Conservation (phyloP, 2,797 vertebrate genomes). For the Lates japonicus region DNA sequence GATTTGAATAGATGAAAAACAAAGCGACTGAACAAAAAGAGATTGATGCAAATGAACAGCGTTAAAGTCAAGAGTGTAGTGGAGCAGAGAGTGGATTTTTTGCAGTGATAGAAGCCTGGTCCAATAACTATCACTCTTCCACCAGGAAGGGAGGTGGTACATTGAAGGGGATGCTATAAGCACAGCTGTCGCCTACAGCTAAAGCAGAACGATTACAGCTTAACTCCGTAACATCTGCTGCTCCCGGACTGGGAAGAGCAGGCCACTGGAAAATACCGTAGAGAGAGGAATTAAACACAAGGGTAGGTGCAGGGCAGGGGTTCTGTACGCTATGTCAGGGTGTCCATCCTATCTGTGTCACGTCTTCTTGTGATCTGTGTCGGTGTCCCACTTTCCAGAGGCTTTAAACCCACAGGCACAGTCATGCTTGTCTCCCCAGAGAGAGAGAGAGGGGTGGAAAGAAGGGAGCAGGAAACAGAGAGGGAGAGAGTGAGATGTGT, state of each 20-base stretch:
- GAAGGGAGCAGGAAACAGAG: slow-evolving; percentile 23
- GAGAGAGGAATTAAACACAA: slow-evolving; percentile 59
- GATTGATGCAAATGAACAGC: slow-evolving; percentile 65
- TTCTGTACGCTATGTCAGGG: slow-evolving; percentile 20
- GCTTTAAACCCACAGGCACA: slow-evolving; percentile 45
- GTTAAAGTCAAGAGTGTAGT: slow-evolving; percentile 34
- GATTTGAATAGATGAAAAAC: slow-evolving; percentile 57
- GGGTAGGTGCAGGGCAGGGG: slow-evolving; percentile 50
- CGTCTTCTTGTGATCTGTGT: slow-evolving; percentile 49
- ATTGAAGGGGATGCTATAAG: slow-evolving; percentile 65
- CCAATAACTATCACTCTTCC: slow-evolving; percentile 58
- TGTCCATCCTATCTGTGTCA: slow-evolving; percentile 61
- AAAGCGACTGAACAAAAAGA: slow-evolving; percentile 52
- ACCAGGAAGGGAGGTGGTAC: slow-evolving; percentile 32
- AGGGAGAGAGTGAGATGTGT: slow-evolving; percentile 29
- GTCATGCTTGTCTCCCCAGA: slow-evolving; percentile 29
- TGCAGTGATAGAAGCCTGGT: slow-evolving; percentile 48
- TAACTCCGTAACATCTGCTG: slow-evolving; percentile 79
- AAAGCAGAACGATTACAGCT: slow-evolving; percentile 75
- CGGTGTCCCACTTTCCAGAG: slow-evolving; percentile 53
- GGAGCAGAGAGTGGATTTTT: slow-evolving; percentile 52
- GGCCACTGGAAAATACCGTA: slow-evolving; percentile 43
- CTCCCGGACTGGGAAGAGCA: slow-evolving; percentile 47
- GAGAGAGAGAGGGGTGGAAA: slow-evolving; percentile 46
- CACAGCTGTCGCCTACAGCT: slow-evolving; percentile 75